Evolutionary conservation across 2,888 invertebrate genomes (phyloP).

Genomic region (Cryptocheilus praepositus): DNA sequence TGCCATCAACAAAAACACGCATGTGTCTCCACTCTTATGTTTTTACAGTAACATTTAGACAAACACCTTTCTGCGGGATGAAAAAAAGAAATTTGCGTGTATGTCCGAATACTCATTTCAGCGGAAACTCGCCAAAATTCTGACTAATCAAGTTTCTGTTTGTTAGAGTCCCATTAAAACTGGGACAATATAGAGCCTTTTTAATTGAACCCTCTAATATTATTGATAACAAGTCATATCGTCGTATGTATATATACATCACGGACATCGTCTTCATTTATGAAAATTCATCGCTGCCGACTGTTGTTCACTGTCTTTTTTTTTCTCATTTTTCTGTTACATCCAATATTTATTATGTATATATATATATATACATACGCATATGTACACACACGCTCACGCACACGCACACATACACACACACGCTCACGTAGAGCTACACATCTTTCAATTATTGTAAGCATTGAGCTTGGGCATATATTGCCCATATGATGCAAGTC

Average conservation of each 20-base stretch:
- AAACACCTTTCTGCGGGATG: too few species aligned
- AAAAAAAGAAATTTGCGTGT: too few species aligned
- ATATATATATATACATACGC: conserved; percentile 20
- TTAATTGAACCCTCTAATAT: conserved; percentile 63
- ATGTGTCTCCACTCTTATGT: not conserved
- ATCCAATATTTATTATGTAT: not conserved
- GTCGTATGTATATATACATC: conserved; percentile 62
- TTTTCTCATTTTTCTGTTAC: conserved; percentile 29
- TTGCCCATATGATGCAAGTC: conserved; percentile 39
- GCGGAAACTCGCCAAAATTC: conserved; percentile 5
- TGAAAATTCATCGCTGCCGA: conserved; percentile 51
- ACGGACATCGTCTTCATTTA: conserved; percentile 59
- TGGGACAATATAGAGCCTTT: conserved; percentile 48
- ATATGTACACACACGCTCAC: too few species aligned
- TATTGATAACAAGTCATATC: conserved; percentile 53
- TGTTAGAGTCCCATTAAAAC: conserved; percentile 1
- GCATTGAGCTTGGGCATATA: conserved; percentile 65
- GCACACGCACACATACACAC: too few species aligned
- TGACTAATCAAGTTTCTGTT: not conserved
- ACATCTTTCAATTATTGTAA: conserved; percentile 69
- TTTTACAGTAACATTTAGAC: too few species aligned
- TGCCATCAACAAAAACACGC: too few species aligned
- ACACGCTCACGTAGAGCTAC: too few species aligned
- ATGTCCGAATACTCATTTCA: too few species aligned
- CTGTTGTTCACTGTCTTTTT: conserved; percentile 39